A percentile compares a stretch with the other conserved stretches of the same genome.
These are phyloP conservation scores for Axea sp. DNA, from an alignment of 2,888 invertebrate species.

Conservation along the genomic window DNA sequence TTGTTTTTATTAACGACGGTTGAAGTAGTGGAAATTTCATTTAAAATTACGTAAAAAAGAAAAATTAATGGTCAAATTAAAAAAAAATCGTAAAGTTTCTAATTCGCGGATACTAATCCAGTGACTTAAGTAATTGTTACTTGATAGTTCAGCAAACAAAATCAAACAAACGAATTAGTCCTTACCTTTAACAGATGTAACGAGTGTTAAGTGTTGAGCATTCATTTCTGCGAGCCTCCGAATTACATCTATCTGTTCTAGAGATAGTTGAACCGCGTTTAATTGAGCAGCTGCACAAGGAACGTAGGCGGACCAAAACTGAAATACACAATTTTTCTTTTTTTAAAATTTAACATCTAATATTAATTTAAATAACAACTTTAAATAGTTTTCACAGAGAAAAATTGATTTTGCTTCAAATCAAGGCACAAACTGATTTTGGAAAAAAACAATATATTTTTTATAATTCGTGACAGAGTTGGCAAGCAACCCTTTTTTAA, in stretches of 20 bases:
- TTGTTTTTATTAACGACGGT: no score
- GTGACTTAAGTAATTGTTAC: slow-evolving; percentile 21
- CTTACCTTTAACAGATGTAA: slow-evolving; percentile 82
- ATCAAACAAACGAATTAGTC: slow-evolving; percentile 25
- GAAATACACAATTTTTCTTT: no score
- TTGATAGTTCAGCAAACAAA: slow-evolving; percentile 12
- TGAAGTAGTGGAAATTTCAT: no score
- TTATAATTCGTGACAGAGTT: no score
- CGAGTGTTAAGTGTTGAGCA: slow-evolving; percentile 86
- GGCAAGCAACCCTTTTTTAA: no score
- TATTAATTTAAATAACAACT: no score
- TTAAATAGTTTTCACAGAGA: no score
- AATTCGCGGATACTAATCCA: slow-evolving; percentile 1
- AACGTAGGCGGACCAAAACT: slow-evolving; percentile 94
- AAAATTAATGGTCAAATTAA: slow-evolving; percentile 20
- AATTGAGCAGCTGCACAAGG: slow-evolving; percentile 91
- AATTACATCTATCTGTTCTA: slow-evolving; percentile 93
- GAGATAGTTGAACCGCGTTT: slow-evolving; percentile 90
- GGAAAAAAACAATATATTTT: no score
- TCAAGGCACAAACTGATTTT: no score
- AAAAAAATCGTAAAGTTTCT: slow-evolving; percentile 3
- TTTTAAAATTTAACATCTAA: no score
- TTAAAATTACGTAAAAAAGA: no score
- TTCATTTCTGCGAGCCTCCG: slow-evolving; percentile 87
- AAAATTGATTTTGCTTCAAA: no score